A percentile compares a stretch with the other conserved stretches of the same genome.
Conservation (phyloP, 2,797 vertebrate species). For the Sebastes baramenuke region DNA sequence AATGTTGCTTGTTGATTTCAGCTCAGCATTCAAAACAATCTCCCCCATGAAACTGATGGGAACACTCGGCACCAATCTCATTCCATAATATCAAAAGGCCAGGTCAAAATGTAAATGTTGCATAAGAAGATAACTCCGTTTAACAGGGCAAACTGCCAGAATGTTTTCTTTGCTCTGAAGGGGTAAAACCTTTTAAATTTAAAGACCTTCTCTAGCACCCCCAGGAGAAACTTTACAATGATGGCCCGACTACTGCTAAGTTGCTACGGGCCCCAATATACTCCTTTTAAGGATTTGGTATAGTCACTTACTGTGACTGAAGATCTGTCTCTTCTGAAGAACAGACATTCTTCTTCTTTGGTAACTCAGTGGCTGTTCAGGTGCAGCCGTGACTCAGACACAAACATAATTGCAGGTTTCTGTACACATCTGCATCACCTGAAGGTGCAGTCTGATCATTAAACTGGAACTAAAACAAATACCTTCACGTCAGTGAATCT, state of each 20-base stretch:
- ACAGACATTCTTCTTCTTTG: background rate
- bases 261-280: background rate
- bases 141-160: background rate
- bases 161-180: background rate
- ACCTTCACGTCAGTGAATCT: background rate
- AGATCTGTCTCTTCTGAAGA: background rate
- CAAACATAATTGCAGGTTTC: conserved; percentile 19
- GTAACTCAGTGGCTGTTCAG: background rate
- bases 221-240: background rate
- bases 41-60: too few species aligned
- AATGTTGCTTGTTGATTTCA: too few species aligned
- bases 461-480: background rate
- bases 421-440: background rate
- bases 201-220: background rate
- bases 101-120: background rate
- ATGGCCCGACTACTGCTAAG: background rate
- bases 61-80: too few species aligned
- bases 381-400: conserved; percentile 42
- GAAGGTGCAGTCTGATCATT: background rate
- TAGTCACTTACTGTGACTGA: background rate
- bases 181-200: background rate
- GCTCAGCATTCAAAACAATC: too few species aligned
- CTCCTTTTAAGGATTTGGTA: background rate
- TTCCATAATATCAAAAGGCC: background rate
- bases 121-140: background rate